Evolutionary conservation across 2,797 vertebrate species (phyloP), one percentile per base, ranked within the genome.

Genomic region (Takifugu rubripes): DNA sequence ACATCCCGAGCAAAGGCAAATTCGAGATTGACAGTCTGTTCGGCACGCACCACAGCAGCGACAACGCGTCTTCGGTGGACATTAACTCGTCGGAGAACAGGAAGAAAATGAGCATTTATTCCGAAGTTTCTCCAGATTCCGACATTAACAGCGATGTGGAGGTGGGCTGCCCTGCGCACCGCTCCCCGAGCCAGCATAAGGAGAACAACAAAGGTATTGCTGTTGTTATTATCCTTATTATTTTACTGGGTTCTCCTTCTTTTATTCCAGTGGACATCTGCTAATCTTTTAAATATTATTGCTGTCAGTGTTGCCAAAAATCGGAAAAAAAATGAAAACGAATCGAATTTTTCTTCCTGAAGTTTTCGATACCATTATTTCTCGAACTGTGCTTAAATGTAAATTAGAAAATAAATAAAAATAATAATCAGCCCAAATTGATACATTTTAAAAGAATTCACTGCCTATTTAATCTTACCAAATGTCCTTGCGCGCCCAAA

Each of bases 91-190:
- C 94, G 29, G 96, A 98, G 66, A 94, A 87, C 91, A 90, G 94
- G 62, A 99, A 98, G 92, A 99, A 98, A 86, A 93, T 94, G 70
- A 92, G 90, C 62, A 90, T 95, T 75, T 98, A 97, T 81, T 92
- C 96, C 26, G 96, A 98, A 90, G 94, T 95, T 87, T 94, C 93
- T 69, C 92, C 92, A 68, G 96, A 99, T 87, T 94, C 95, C 66
- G 97, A 99, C 55, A 98, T 99, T 87, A 98, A 92, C 89, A 98
- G 96, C 82, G 96, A 99, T 90, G 96, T 98, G 89, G 97, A 99
- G 86, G 97, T 98, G 90, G 97, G 97, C 49, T 98, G 96, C 87
- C 93, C 96, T 0, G 82, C 94, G 65, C 94, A 98, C 64, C 96
- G 96, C 74, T 99, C 97, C 65, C 97, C 96, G 10, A 93, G 93